Base-by-base conservation (phyloP, 2,113 vertebrate species). In the Hydropotes inermis region DNA sequence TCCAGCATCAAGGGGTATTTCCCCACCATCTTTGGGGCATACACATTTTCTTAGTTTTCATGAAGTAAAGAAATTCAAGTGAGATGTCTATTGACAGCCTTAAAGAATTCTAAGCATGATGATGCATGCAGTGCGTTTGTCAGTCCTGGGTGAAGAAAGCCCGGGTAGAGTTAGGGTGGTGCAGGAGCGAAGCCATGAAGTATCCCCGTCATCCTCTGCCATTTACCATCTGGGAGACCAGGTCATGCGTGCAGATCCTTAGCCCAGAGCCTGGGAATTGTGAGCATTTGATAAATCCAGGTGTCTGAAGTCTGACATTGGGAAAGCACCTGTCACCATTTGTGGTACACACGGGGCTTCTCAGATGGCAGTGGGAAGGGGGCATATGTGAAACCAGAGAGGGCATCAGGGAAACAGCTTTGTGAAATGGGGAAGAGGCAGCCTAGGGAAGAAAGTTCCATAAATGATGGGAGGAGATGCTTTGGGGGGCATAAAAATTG, bases 231-330 rank as follows among this genome's bases (percentile, higher is more conserved):
- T 60, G 60, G 27, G 81, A 58, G 78, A 7, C 23, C 39, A 14
- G 52, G 1, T n/a, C 23, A 1, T 27, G 1, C 0, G 0, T 50
- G 47, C 23, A 17, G 13, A 19, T 15, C 1, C 50, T 17, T 27
- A 11, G 36, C 89, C 23, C 7, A 6, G 81, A 33, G 11, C 45
- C n/a, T n/a, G 25, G n/a, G 47, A 45, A 4, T 52, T 61, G 17
- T 3, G 5, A 64, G 43, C 28, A 0, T 33, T 50, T 17, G 55
- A 17, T 52, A 13, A 27, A 17, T 14, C 7, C 1, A 30, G 60
- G n/a, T 50, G 43, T 93, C 27, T 36, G 70, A 83, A 47, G 54
- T 15, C 28, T n/a, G 7, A 16, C 17, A 7, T 58, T 4, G 0
- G 23, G 43, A 45, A 61, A n/a, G 47, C 54, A 43, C 54, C 93